Evolutionary conservation across 2,888 invertebrate species (phyloP).

Genomic region (Sminthurinus aureus): DNA sequence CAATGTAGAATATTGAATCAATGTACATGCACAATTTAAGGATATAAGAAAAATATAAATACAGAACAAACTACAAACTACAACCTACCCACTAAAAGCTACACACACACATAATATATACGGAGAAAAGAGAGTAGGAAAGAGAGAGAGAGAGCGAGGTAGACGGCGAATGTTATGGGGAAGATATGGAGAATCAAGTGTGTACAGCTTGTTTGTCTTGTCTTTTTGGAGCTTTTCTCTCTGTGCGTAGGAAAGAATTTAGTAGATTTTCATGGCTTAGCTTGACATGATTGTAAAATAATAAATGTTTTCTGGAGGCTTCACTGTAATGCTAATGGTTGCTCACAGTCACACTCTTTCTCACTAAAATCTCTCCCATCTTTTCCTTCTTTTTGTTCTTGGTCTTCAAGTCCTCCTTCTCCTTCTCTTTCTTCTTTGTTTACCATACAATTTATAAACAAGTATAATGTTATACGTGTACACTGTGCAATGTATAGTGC

Average conservation of each 20-base stretch:
- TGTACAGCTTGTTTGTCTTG: conserved; percentile 22
- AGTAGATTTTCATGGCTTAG: conserved; percentile 14
- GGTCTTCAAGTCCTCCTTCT: too few species aligned
- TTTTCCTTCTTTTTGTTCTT: not conserved
- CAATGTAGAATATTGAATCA: too few species aligned
- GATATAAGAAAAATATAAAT: too few species aligned
- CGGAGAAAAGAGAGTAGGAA: not conserved
- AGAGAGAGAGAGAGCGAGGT: not conserved
- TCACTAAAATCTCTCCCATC: not conserved
- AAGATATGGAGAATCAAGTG: conserved; percentile 5
- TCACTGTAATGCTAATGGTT: not conserved
- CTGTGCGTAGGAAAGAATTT: conserved; percentile 23
- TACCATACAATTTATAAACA: not conserved
- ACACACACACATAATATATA: not conserved
- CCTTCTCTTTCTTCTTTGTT: not conserved
- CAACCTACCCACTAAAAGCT: not conserved
- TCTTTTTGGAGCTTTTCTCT: conserved; percentile 9
- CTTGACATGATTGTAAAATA: conserved; percentile 21
- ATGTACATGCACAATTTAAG: not conserved
- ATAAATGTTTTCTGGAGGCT: conserved; percentile 22
- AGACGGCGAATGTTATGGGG: conserved; percentile 5
- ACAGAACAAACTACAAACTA: too few species aligned
- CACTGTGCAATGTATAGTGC: too few species aligned
- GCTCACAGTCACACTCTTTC: not conserved
- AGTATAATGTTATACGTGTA: not conserved